Evolutionary conservation across 2,888 invertebrate genomes (phyloP), one percentile per base, ranked within the genome.

Genomic region (Dolichopus griseipennis): DNA sequence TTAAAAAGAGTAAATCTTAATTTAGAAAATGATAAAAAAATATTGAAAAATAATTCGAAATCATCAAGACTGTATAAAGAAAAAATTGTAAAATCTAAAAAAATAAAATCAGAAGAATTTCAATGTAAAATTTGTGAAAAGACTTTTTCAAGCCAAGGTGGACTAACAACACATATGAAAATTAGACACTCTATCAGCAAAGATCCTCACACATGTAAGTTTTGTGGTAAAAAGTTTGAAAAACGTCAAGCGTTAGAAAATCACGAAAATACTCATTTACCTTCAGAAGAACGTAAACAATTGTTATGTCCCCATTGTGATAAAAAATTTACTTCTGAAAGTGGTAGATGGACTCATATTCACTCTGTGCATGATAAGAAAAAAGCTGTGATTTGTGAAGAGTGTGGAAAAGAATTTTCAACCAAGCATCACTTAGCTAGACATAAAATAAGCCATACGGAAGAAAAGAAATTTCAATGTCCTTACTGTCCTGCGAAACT

Each of bases 201-300:
- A 2, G 12, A 52, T 15, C 18, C 52, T 12, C 37, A 37, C 8
- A 10, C 37, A 37, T 37, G 37, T 37, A 37, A 37, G 22, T 63
- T 20, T 63, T 63, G 63, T 63, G 63, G 63, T 22, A 37, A 37
- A 9, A 61, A 61, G 15, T 33, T 6, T 12, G 4, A 12, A 18
- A 4, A 8, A 64, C 10, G 27, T 27, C 10, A 15, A 27, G 22
- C 18, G 9, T 66, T 76, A 15, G 71, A 73, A 33, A 69, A 68
- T 0, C 78, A 78, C 62, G 68, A 68, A 22, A 67, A 43, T 3
- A 68, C 65, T 7, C 71, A 76, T 71, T 70, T 76, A 66, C 78
- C 79, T 5, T 37, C 12, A 6, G 52, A 52, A 52, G 52, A 52
- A 52, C 52, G 52, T 2, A 52, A 18, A 12, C 52, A 18, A 18